Conservation (phyloP, 2,797 vertebrate genomes). For the Sebastes hopkinsi region DNA sequence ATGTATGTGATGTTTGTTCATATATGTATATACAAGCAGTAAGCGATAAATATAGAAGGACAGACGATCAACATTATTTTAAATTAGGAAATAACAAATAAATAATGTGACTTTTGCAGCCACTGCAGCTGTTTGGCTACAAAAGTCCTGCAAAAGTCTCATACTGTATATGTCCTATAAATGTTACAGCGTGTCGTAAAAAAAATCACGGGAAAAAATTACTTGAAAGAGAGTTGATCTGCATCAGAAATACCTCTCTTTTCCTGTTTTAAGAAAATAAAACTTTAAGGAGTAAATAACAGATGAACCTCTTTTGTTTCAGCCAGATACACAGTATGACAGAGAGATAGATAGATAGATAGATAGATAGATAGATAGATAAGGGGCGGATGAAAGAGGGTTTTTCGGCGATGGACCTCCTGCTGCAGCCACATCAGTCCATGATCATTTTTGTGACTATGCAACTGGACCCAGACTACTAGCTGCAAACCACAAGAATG, state of each 20-base stretch:
- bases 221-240: no score
- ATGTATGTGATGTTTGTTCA: no score
- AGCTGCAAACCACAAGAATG: constrained; percentile 99
- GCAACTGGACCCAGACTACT: constrained; percentile 95
- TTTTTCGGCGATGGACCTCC: constrained; percentile 69
- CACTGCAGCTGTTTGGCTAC: no score
- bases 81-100: background rate
- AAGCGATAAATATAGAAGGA: no score
- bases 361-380: background rate
- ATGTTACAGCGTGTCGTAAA: no score
- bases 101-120: background rate
- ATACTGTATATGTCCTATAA: no score
- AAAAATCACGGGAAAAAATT: no score
- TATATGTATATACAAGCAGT: no score
- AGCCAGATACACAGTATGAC: no score
- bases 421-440: constrained; percentile 91
- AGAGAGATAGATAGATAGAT: background rate
- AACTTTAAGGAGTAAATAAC: background rate
- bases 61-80: no score
- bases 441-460: constrained; percentile 98
- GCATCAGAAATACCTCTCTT: no score
- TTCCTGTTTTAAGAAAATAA: background rate
- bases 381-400: background rate
- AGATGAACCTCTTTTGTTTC: no score
- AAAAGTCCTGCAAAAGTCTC: background rate